Conservation (phyloP, 2,888 invertebrate genomes). For the Hololepta plana region DNA sequence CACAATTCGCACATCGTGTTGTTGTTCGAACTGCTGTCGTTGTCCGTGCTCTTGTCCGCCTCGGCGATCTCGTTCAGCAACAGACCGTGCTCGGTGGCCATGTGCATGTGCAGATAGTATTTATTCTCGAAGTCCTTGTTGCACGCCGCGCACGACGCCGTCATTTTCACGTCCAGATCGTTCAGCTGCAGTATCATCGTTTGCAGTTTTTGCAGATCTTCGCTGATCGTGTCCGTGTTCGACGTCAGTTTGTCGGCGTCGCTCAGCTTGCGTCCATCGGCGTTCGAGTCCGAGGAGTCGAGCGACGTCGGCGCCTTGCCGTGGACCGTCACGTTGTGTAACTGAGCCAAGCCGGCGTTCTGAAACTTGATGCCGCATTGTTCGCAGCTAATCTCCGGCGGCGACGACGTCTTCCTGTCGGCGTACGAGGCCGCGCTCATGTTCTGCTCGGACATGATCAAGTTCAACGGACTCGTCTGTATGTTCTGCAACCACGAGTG, state of each 20-base stretch:
- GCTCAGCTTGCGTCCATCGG: no score
- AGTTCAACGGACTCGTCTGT: slow-evolving; percentile 60
- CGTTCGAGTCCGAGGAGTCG: slow-evolving; percentile 10
- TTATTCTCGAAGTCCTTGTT: slow-evolving; percentile 54
- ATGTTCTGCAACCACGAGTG: slow-evolving; percentile 26
- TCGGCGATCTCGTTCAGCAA: slow-evolving; percentile 27
- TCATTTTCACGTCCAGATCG: slow-evolving; percentile 46
- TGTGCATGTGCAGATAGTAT: slow-evolving; percentile 49
- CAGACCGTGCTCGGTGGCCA: slow-evolving; percentile 47
- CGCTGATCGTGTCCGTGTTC: slow-evolving; percentile 55
- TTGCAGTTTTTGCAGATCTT: slow-evolving; percentile 74
- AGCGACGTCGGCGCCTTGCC: slow-evolving; percentile 15
- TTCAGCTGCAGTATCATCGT: slow-evolving; percentile 82
- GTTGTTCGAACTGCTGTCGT: slow-evolving; percentile 16
- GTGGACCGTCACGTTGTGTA: slow-evolving; percentile 26
- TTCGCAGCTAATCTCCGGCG: slow-evolving; percentile 31
- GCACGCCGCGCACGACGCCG: slow-evolving; percentile 45
- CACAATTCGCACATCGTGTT: slow-evolving; percentile 26
- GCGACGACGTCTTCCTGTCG: slow-evolving; percentile 28
- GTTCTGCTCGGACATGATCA: slow-evolving; percentile 50
- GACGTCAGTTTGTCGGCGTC: no score
- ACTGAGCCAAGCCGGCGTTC: slow-evolving; percentile 26
- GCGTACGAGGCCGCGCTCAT: slow-evolving; percentile 29
- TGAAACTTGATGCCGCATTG: slow-evolving; percentile 33
- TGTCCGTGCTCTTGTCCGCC: slow-evolving; percentile 19